Evolutionary conservation across 2,797 vertebrate species (phyloP).

Genomic region (Mycteria americana): DNA sequence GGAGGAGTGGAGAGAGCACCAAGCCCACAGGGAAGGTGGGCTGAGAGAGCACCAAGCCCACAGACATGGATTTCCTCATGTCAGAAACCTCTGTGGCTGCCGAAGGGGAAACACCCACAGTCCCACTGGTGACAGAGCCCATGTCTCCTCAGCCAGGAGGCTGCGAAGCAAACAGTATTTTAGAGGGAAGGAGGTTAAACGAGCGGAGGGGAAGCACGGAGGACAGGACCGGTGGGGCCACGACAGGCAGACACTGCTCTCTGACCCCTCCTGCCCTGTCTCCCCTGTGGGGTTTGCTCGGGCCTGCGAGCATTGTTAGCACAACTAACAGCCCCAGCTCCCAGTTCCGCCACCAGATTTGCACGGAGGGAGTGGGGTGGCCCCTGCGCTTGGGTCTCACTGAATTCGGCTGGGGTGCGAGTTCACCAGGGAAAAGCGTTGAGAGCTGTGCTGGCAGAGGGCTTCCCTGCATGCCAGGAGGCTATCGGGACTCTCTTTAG

Average conservation of each 20-base stretch:
- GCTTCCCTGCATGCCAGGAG: accelerated
- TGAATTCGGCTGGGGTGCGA: too few species aligned
- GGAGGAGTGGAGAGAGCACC: background rate
- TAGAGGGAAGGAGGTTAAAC: background rate
- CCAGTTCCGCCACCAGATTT: accelerated
- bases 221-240: accelerated
- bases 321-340: too few species aligned
- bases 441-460: too few species aligned
- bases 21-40: background rate
- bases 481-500: accelerated
- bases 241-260: accelerated
- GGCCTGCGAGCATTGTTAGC: accelerated
- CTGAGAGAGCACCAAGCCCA: background rate
- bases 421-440: background rate
- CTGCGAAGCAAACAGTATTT: background rate
- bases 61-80: accelerated
- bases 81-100: background rate
- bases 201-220: too few species aligned
- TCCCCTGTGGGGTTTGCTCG: background rate
- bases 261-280: background rate
- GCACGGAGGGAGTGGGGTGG: too few species aligned
- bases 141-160: background rate
- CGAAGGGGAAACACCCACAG: accelerated
- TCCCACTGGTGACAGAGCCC: background rate
- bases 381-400: background rate